Base-by-base conservation (phyloP, 2,797 vertebrate genomes). In the Acipenser oxyrinchus region DNA sequence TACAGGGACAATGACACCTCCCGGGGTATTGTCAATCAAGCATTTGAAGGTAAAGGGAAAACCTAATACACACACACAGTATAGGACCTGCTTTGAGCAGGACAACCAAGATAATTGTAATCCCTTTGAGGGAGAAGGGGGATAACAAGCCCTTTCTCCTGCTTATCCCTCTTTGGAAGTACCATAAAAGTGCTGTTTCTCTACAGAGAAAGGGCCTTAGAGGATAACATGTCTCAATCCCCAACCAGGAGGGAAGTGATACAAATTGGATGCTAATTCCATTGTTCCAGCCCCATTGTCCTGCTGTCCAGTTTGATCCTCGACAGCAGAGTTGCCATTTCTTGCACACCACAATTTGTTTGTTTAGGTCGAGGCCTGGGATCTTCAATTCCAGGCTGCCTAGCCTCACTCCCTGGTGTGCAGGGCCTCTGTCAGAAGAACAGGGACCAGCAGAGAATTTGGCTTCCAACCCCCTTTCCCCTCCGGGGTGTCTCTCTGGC, bases 211-310 rank as follows among this genome's bases (percentile, higher is more conserved):
- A 66, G 61, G 72, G 73, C 75, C 77, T 85, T 86, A 90, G 88
- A 87, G 84, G 88, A 86, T 86, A 84, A 86, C 88, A 84, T 78
- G 81, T 85, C 80, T 89, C 86, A 81, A 87, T 89, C 84, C 89
- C 76, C 79, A 86, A 80, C 60, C 71, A 74, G 64, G 72, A 68
- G 83, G 84, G 80, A 86, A 87, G 82, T 87, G 82, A 87, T 82
- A 92, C 88, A 93, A 93, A 93, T 93, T 91, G 84, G 83, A 82
- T 87, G 86, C 77, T 90, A 91, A 91, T 92, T 90, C 89, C 79
- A 75, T 81, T 91, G 82, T 78, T 78, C 68, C 67, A 11, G 6
- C 70, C 6, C 67, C 49, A 79, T 82, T 89, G 81, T 86, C 73
- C 66, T 60, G 37, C 60, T 79, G 81, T 83, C 71, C 75, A 77